Evolutionary conservation across 1,140 invertebrate genomes (phyloP).

Genomic region (Trichogramma pretiosum): DNA sequence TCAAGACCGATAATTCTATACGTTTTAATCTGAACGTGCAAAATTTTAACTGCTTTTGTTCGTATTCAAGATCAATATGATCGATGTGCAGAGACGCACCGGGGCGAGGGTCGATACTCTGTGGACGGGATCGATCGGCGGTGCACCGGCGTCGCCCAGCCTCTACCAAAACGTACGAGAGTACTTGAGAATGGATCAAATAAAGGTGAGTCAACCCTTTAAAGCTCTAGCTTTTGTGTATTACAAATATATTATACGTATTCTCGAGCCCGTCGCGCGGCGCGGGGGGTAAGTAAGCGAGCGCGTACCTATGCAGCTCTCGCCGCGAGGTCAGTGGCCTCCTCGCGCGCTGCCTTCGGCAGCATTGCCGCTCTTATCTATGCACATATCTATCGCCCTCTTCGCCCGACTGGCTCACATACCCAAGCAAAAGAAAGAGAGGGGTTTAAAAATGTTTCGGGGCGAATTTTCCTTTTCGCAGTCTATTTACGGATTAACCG

Average conservation of each 20-base stretch:
- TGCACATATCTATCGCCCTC: constrained; percentile 29
- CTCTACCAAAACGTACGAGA: constrained; percentile 57
- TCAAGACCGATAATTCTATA: constrained; percentile 38
- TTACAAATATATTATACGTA: too few species aligned
- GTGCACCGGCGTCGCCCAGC: constrained; percentile 65
- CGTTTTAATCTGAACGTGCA: too few species aligned
- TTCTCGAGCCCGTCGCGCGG: background rate
- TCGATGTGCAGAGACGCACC: constrained; percentile 40
- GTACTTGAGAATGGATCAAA: constrained; percentile 40
- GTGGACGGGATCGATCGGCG: constrained; percentile 61
- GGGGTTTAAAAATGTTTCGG: background rate
- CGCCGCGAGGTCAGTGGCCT: too few species aligned
- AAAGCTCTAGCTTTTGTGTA: too few species aligned
- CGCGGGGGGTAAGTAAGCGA: background rate
- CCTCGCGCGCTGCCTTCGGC: too few species aligned
- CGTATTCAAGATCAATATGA: constrained; percentile 28
- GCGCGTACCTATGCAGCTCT: background rate
- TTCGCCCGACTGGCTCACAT: constrained; percentile 12
- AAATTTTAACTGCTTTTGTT: background rate
- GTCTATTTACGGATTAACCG: constrained; percentile 83
- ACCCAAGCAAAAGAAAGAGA: background rate
- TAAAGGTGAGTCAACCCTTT: constrained; percentile 50
- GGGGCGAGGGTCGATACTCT: constrained; percentile 44
- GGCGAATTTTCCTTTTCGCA: constrained; percentile 36
- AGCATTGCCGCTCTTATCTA: constrained; percentile 27